phyloP scores from a whole-genome alignment of 2,113 vertebrate genomes.

The Henicopernis longicauda region DNA sequence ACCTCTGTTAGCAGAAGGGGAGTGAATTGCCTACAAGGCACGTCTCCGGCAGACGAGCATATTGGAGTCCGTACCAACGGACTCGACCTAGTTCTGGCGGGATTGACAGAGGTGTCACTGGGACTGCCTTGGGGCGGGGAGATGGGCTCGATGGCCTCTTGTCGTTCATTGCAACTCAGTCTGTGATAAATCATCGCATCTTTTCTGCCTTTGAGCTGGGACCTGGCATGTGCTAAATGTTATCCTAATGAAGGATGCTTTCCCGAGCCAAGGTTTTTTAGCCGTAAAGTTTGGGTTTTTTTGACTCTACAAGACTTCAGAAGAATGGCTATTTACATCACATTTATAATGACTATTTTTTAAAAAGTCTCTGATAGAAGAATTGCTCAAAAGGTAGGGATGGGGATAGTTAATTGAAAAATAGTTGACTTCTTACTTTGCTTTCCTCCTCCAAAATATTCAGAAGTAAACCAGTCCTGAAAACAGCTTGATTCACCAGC shows the following conservation, averaged over 20 bases:
- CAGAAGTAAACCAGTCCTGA: slow-evolving; percentile 8
- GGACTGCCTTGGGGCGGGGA: background rate
- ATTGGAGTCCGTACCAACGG: background rate
- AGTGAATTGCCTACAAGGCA: background rate
- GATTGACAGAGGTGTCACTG: background rate
- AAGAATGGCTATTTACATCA: background rate
- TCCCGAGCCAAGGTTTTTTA: background rate
- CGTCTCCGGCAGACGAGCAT: background rate
- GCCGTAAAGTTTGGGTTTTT: background rate
- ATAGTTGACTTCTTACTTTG: background rate
- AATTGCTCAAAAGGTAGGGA: background rate
- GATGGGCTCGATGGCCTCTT: background rate
- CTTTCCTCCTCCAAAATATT: background rate
- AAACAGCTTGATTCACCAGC: slow-evolving; percentile 32
- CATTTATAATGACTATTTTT: background rate
- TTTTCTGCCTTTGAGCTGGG: background rate
- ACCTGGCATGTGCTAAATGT: background rate
- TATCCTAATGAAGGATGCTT: background rate
- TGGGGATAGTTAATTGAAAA: background rate
- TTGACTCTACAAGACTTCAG: background rate
- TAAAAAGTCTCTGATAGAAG: background rate
- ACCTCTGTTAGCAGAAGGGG: background rate
- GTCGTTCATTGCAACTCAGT: background rate
- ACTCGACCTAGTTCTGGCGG: background rate
- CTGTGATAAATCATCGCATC: background rate